Evolutionary conservation across 2,113 vertebrate species (phyloP).

Genomic region (Austrofundulus limnaeus): DNA sequence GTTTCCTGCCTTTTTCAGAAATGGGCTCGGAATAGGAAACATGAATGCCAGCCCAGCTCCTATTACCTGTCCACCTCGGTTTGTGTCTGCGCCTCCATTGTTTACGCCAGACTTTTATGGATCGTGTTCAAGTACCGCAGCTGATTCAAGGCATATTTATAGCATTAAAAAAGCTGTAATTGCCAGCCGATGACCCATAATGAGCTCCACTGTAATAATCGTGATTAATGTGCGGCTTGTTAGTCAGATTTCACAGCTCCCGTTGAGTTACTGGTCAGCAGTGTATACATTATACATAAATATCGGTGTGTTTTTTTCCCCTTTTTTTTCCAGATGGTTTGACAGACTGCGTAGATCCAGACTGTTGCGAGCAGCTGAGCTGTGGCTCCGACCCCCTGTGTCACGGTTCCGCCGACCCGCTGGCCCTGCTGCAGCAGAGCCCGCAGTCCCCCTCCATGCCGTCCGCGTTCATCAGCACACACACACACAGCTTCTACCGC

Average conservation of each 20-base stretch:
- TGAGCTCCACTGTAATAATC: slow-evolving; percentile 51
- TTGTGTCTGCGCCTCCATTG: slow-evolving; percentile 46
- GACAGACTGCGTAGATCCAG: slow-evolving; percentile 94
- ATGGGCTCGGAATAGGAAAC: slow-evolving; percentile 68
- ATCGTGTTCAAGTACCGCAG: slow-evolving; percentile 42
- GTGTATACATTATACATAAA: neutral
- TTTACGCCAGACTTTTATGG: slow-evolving; percentile 56
- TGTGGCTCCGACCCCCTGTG: slow-evolving; percentile 91
- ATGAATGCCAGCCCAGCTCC: slow-evolving; percentile 68
- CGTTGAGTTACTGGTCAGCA: slow-evolving; percentile 7
- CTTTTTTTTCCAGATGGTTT: slow-evolving; percentile 85
- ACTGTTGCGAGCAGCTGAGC: slow-evolving; percentile 93
- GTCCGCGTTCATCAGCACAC: slow-evolving; percentile 73
- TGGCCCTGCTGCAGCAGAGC: slow-evolving; percentile 91
- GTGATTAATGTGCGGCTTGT: slow-evolving; percentile 38
- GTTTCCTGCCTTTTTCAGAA: slow-evolving; percentile 74
- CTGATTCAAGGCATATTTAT: slow-evolving; percentile 55
- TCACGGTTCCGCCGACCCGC: slow-evolving; percentile 94
- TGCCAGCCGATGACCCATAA: slow-evolving; percentile 40
- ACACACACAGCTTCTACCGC: slow-evolving; percentile 86
- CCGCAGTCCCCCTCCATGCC: slow-evolving; percentile 80
- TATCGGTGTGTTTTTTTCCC: neutral
- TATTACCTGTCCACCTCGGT: slow-evolving; percentile 54
- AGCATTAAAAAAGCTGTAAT: slow-evolving; percentile 46
- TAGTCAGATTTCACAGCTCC: slow-evolving; percentile 33